Conservation (phyloP, 2,888 invertebrate species). For the Andrena dorsata region DNA sequence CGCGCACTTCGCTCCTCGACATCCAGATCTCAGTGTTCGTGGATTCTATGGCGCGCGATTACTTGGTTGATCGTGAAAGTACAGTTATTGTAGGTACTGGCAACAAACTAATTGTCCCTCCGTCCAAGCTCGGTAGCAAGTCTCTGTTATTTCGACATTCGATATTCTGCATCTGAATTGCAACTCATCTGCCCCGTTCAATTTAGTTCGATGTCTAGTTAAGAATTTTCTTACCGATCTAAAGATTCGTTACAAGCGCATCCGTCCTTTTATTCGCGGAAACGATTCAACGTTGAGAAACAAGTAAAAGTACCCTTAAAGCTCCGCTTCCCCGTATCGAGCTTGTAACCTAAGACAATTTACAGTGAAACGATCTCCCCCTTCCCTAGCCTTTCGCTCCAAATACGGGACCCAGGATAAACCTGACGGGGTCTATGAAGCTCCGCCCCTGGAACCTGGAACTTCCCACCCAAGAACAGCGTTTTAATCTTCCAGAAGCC, state of each 20-base stretch:
- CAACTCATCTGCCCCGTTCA: no score
- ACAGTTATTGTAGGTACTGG: neutral
- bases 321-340: neutral
- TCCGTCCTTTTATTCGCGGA: no score
- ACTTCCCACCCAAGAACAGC: constrained; percentile 53
- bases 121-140: neutral
- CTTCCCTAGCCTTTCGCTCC: neutral
- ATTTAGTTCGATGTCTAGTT: no score
- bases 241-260: neutral
- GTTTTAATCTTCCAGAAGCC: constrained; percentile 52
- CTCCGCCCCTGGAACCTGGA: constrained; percentile 60
- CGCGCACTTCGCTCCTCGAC: neutral
- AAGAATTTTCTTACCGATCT: neutral
- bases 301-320: neutral
- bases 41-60: neutral
- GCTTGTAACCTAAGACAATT: neutral
- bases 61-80: neutral
- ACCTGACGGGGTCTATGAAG: constrained; percentile 7
- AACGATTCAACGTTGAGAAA: neutral
- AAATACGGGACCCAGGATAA: neutral
- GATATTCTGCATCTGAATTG: no score
- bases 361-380: neutral
- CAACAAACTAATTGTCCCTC: neutral
- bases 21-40: neutral
- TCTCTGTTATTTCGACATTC: neutral